Evolutionary conservation across 1,140 invertebrate genomes (phyloP).

Genomic region (Drusus annulatus): DNA sequence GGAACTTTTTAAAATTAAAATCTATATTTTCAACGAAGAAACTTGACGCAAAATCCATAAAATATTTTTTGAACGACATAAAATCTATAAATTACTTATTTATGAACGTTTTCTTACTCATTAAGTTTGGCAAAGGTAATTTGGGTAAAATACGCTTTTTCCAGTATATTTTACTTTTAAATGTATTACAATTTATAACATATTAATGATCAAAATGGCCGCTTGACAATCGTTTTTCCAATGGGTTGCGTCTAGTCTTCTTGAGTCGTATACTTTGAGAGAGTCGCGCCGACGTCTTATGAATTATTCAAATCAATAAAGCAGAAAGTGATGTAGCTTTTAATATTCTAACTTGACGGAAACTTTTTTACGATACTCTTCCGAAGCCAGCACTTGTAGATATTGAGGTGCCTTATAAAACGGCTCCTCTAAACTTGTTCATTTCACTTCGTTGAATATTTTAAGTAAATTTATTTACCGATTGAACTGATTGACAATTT

Average conservation of each 20-base stretch:
- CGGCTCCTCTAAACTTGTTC: background rate
- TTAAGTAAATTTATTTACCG: no score
- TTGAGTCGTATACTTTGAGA: background rate
- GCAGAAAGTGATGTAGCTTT: slow-evolving; percentile 25
- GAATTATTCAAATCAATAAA: slow-evolving; percentile 38
- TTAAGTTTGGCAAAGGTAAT: no score
- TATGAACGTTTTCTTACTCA: no score
- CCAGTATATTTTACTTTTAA: background rate
- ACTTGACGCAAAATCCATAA: no score
- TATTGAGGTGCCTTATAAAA: background rate
- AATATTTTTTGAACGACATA: no score
- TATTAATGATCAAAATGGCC: background rate
- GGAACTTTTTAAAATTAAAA: no score
- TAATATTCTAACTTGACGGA: slow-evolving; percentile 25
- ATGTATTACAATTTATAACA: background rate
- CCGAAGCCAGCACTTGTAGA: background rate
- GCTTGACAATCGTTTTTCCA: background rate
- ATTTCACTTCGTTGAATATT: background rate
- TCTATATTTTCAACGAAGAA: no score
- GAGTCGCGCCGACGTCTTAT: slow-evolving; percentile 20
- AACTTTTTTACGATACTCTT: slow-evolving; percentile 2
- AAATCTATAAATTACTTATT: no score
- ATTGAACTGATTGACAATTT: no score
- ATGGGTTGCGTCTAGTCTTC: background rate
- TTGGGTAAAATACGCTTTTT: no score